Evolutionary conservation across 2,888 invertebrate species (phyloP).

Genomic region (Caenorhabditis sp.): DNA sequence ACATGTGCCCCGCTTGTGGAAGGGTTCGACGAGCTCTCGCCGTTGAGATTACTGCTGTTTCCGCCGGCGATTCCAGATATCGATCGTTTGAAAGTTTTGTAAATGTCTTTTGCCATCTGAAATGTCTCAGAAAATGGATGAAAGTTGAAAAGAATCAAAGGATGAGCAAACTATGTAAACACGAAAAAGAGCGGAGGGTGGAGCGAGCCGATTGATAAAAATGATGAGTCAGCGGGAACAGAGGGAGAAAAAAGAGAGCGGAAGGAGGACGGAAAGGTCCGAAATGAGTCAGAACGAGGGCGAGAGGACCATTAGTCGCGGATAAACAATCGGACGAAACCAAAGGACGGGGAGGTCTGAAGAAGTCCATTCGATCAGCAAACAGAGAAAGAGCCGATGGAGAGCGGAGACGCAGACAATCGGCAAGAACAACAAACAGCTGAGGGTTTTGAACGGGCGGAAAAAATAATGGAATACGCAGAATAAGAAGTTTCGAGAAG

Average conservation of each 20-base stretch:
- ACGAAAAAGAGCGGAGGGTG: conserved; percentile 3
- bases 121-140: neutral
- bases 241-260: conserved; percentile 7
- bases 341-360: neutral
- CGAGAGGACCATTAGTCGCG: too few species aligned
- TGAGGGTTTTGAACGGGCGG: neutral
- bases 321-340: too few species aligned
- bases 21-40: conserved; percentile 36
- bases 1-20: conserved; percentile 26
- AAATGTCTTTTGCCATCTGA: conserved; percentile 69
- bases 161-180: conserved; percentile 33
- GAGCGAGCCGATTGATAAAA: neutral
- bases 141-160: neutral
- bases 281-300: conserved; percentile 32
- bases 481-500: neutral
- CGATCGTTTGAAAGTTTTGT: conserved; percentile 74
- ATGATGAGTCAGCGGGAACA: neutral
- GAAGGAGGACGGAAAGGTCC: neutral
- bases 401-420: conserved; percentile 15
- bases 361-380: neutral
- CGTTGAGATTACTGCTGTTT: conserved; percentile 13
- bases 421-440: neutral
- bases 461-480: neutral
- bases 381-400: neutral
- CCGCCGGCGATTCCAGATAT: conserved; percentile 66